phyloP scores from a whole-genome alignment of 1,140 invertebrate genomes.

The Saxidomus purpurata region DNA sequence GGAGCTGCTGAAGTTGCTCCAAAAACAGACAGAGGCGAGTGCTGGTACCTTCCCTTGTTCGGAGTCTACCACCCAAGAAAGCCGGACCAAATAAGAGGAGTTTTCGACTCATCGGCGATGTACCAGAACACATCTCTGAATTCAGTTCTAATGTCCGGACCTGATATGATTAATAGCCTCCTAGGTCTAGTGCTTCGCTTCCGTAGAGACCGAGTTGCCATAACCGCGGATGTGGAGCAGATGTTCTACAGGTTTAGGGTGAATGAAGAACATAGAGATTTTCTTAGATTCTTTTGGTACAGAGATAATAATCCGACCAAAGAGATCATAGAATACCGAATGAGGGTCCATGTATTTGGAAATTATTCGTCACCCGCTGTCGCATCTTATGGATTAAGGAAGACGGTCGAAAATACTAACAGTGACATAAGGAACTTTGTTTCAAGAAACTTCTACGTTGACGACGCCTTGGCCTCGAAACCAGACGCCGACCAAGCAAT shows the following conservation, averaged over 20 bases:
- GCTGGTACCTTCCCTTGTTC: slow-evolving; percentile 39
- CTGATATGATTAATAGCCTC: slow-evolving; percentile 82
- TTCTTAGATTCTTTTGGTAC: slow-evolving; percentile 71
- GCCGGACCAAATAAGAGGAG: slow-evolving; percentile 35
- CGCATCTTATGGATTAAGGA: slow-evolving; percentile 65
- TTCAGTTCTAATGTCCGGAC: slow-evolving; percentile 72
- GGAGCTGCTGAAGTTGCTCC: slow-evolving; percentile 51
- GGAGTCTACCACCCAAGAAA: slow-evolving; percentile 43
- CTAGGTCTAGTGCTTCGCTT: slow-evolving; percentile 72
- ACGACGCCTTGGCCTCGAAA: slow-evolving; percentile 55
- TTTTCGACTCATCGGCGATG: slow-evolving; percentile 63
- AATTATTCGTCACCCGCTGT: slow-evolving; percentile 63
- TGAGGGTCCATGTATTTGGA: slow-evolving; percentile 73
- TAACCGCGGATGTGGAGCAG: slow-evolving; percentile 61
- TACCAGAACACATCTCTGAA: slow-evolving; percentile 72
- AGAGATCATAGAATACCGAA: slow-evolving; percentile 64
- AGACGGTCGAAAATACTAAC: slow-evolving; percentile 20
- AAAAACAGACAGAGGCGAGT: slow-evolving; percentile 11
- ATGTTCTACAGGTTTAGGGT: slow-evolving; percentile 71
- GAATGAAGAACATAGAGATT: slow-evolving; percentile 56
- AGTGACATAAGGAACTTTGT: slow-evolving; percentile 59
- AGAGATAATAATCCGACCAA: slow-evolving; percentile 55
- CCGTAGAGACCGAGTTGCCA: slow-evolving; percentile 55
- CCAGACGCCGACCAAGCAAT: slow-evolving; percentile 9
- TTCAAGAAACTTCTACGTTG: slow-evolving; percentile 66